Percentiles rank a stretch among this genome's conserved stretches.
Conservation (phyloP, 92 coral and sea anemone genomes). For the Zoanthus sansibaricus region DNA sequence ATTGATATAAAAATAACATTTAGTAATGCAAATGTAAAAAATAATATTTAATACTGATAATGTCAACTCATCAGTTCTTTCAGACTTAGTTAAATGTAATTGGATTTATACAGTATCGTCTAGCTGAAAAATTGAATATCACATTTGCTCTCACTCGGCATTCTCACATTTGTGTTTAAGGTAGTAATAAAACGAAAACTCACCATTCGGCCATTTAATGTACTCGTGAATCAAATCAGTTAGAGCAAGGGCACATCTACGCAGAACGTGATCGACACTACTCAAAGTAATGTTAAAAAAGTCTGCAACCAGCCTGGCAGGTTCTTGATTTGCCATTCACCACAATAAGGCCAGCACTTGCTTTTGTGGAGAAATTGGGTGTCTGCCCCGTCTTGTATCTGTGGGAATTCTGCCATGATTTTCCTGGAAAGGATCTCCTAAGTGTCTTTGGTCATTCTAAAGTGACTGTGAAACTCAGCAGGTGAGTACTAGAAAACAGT, state of each 20-base stretch:
- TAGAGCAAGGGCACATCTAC: conserved; percentile 57
- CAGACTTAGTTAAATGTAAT: not conserved
- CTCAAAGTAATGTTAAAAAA: conserved; percentile 65
- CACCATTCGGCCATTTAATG: not conserved
- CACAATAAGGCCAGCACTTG: conserved; percentile 55
- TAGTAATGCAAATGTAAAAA: too few species aligned
- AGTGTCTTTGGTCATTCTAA: not conserved
- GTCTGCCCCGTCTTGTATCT: conserved; percentile 44
- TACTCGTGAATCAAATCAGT: not conserved
- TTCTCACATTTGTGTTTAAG: not conserved
- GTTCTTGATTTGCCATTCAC: conserved; percentile 64
- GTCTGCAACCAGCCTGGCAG: conserved; percentile 52
- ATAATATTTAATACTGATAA: too few species aligned
- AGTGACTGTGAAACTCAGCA: not conserved
- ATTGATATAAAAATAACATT: too few species aligned
- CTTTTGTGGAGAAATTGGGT: conserved; percentile 46
- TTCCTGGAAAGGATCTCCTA: not conserved
- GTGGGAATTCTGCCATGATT: conserved; percentile 19
- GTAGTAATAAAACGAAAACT: not conserved
- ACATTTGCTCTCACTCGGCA: not conserved
- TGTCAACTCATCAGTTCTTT: not conserved
- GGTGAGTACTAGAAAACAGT: not conserved
- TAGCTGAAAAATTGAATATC: not conserved
- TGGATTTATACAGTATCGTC: not conserved
- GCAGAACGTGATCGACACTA: conserved; percentile 57